Evolutionary conservation across 2,888 invertebrate genomes (phyloP), one percentile per base, ranked within the genome.

Genomic region (Morpho achilles): DNA sequence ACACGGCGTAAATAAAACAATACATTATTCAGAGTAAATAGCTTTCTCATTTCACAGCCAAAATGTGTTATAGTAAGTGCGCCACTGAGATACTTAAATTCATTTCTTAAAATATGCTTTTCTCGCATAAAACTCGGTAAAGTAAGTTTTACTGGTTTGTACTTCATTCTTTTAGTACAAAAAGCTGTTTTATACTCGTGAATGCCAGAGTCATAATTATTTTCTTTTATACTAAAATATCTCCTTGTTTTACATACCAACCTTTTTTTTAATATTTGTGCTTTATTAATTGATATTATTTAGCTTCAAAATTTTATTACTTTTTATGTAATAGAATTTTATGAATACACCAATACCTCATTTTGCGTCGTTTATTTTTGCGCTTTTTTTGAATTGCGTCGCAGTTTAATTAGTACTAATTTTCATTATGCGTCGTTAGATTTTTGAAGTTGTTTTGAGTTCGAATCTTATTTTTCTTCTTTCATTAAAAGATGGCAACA

Each of bases 11-110:
- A 10, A 44, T 51, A 47, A 63, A 63, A 63, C 59, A 63, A 59
- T 63, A 61, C 59, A 59, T 63, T 63, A 58, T 54, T 57, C 59
- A 49, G 44, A 59, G 54, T 59, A 61, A 63, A 63, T 56, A 61
- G 52, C 56, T 46, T 62, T 63, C 59, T 59, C 61, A 61, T 63
- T 63, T 63, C 52, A 55, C 63, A 63, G 56, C 63, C 61, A 61
- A 61, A 63, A 63, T 61, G 61, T 63, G 61, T 61, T 63, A 61
- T 54, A 60, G 62, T 62, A 61, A 63, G 63, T 63, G 61, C 61
- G 50, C 58, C 55, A 53, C 51, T 56, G 62, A 60, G 55, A 63
- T 58, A 48, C 56, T 63, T 58, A 61, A 62, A 57, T 48, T 43
- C 48, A 52, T 57, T 50, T 51, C 47, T 57, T 57, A 47, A 57